These are phyloP conservation scores for Glossophaga mutica DNA, from an alignment of 2,797 vertebrate species.

Conservation along the genomic window DNA sequence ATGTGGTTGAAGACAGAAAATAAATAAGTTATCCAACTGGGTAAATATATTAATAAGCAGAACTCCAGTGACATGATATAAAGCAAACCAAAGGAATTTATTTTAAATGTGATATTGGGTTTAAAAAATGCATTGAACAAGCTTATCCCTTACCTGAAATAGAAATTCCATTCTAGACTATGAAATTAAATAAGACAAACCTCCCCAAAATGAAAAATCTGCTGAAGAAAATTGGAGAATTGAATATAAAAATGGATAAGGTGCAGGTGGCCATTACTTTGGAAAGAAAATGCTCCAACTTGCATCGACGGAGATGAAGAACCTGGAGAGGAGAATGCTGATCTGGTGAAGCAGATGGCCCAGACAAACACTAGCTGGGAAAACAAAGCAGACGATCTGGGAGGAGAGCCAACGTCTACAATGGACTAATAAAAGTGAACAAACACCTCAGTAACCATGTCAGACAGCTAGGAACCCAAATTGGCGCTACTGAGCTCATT, in stretches of 20 bases:
- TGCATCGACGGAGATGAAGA: conserved; percentile 34
- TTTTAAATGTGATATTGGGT: conserved; percentile 21
- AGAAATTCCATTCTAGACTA: background rate
- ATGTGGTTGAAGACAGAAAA: background rate
- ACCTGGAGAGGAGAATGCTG: conserved; percentile 48
- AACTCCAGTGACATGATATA: background rate
- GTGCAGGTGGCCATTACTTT: conserved; percentile 12
- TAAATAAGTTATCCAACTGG: background rate
- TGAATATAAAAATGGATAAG: conserved; percentile 43
- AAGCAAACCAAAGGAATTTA: background rate
- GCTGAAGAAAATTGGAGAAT: conserved; percentile 42
- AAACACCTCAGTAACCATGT: conserved; percentile 48
- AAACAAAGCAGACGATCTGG: conserved; percentile 68
- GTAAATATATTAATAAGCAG: background rate
- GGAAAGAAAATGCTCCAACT: conserved; percentile 1
- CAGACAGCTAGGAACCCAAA: conserved; percentile 13
- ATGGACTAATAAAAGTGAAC: conserved; percentile 57
- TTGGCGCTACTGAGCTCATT: conserved; percentile 24
- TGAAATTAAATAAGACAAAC: conserved; percentile 19
- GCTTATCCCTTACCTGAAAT: background rate
- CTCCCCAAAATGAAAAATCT: conserved; percentile 1
- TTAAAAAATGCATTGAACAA: conserved; percentile 29
- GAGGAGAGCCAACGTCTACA: conserved; percentile 64
- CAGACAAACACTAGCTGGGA: conserved; percentile 30
- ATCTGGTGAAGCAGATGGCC: conserved; percentile 61